These are phyloP conservation scores for Chymomyza costata DNA, from an alignment of 1,140 invertebrate genomes.

Conservation along the genomic window DNA sequence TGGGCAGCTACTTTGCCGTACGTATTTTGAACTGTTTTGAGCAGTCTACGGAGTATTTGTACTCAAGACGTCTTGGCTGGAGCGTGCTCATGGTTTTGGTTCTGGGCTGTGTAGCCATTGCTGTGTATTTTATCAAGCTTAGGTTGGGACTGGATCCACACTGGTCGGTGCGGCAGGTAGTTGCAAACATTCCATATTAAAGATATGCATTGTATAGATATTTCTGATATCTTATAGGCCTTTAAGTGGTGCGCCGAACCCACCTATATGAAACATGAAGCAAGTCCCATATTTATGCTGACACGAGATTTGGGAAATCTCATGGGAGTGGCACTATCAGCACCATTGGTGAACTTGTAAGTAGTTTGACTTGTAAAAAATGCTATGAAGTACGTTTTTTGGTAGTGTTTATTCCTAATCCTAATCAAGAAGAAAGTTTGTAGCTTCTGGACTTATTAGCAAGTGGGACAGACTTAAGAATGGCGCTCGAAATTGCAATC, in stretches of 20 bases:
- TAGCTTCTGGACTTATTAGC: background rate
- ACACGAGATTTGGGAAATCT: slow-evolving; percentile 57
- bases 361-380: no score
- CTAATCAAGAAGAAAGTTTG: no score
- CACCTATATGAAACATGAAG: slow-evolving; percentile 54
- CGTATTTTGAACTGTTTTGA: slow-evolving; percentile 24
- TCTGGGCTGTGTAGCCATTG: slow-evolving; percentile 23
- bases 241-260: slow-evolving; percentile 70
- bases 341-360: slow-evolving; percentile 42
- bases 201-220: background rate
- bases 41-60: slow-evolving; percentile 15
- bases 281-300: slow-evolving; percentile 50
- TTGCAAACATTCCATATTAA: slow-evolving; percentile 1
- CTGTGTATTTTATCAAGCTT: slow-evolving; percentile 53
- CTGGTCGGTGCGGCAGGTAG: slow-evolving; percentile 66
- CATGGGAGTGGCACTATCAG: slow-evolving; percentile 54
- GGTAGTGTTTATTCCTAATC: no score
- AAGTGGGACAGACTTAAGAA: no score
- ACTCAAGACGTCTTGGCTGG: background rate
- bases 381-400: no score
- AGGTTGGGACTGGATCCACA: slow-evolving; percentile 50
- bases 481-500: no score
- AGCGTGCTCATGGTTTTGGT: slow-evolving; percentile 18
- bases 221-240: slow-evolving; percentile 29
- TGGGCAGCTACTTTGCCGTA: slow-evolving; percentile 38